Base-by-base conservation (phyloP, 2,888 invertebrate genomes). In the Parnassius orleans region DNA sequence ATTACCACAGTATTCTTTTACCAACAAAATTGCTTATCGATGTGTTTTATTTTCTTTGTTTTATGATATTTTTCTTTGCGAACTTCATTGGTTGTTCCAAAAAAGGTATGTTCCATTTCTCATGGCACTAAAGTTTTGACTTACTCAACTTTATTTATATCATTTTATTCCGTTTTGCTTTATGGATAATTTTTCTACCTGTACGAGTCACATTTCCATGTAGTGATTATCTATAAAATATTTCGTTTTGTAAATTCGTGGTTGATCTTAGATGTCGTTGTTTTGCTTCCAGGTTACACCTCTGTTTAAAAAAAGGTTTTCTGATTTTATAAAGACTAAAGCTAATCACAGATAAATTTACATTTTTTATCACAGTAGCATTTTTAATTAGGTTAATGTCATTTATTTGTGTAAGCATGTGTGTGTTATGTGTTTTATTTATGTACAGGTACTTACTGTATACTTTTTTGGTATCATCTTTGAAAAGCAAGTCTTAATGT, bases 231-330 rank as follows among this genome's bases (percentile, higher is more conserved):
- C 82, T 83, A 82, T 83, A 43, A 80, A 73, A 79, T 70, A 81
- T 83, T 80, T 33, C 33, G 33, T 41, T 75, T 76, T 74, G 68
- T 80, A 77, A 80, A 77, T 75, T 78, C 83, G 83, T 88, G 87
- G 88, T 86, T 87, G 84, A 84, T 83, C 84, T 84, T 84, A 86
- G 87, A 83, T 88, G 88, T 88, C 88, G 86, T 88, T 87, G 84
- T 87, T 85, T 87, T 87, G 84, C 83, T 85, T 90, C 91, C 92
- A 92, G 92, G 92, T 87, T 90, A 88, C 86, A 87, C 88, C 90
- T 84, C 54, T 12, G 46, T 46, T 14, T 9, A 62, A 64, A 47
- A 52, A 55, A 41, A n/a, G 33, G 24, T 24, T 10, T 46, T 44
- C 2, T n/a, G 33, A 47, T 52, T 42, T 9, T 44, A 19, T 55